Evolutionary conservation across 2,113 vertebrate genomes (phyloP).

Genomic region (Anthoscopus minutus): DNA sequence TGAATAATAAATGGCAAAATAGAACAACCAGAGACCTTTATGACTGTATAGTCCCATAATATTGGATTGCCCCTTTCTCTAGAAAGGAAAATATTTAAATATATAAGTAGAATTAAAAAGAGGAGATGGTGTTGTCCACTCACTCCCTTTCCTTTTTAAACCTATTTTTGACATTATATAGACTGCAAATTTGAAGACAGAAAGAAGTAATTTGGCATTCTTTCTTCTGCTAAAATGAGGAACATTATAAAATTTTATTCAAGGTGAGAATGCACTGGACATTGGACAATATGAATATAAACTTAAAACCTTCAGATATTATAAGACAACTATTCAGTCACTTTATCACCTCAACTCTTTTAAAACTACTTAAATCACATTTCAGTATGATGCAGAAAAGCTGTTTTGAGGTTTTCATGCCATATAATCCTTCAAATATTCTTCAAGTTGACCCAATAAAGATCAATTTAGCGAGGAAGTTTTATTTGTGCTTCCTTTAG

Average conservation of each 20-base stretch:
- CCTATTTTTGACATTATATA: neutral
- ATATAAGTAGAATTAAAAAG: conserved; percentile 24
- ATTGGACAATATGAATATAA: neutral
- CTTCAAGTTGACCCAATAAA: neutral
- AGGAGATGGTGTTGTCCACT: neutral
- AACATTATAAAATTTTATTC: conserved; percentile 23
- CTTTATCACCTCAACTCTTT: neutral
- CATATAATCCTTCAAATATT: neutral
- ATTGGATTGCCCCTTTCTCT: neutral
- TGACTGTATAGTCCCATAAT: neutral
- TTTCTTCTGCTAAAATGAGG: neutral
- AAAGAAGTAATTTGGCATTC: neutral
- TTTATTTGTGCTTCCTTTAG: neutral
- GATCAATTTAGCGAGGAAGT: neutral
- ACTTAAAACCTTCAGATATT: neutral
- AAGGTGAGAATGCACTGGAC: neutral
- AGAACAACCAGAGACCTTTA: neutral
- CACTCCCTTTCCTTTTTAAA: neutral
- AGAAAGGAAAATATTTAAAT: neutral
- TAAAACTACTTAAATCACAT: neutral
- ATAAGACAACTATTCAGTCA: neutral
- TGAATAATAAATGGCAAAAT: neutral
- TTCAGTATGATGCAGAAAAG: neutral
- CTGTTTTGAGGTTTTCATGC: neutral
- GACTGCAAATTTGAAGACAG: neutral